Evolutionary conservation across 2,113 vertebrate genomes (phyloP).

Genomic region (Periophthalmus modestus): DNA sequence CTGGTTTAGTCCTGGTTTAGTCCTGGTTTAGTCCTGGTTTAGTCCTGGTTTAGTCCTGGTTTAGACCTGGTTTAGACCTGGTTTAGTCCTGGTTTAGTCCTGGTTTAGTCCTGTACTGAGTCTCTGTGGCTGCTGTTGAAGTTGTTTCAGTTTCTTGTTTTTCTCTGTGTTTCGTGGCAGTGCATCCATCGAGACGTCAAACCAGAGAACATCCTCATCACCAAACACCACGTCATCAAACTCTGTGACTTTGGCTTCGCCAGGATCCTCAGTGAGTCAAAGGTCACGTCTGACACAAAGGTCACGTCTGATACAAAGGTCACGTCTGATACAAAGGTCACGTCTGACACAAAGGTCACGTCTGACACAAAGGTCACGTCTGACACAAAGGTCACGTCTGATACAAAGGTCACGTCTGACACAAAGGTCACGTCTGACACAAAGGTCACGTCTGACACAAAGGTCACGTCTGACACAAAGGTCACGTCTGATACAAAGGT

Average conservation of each 20-base stretch:
- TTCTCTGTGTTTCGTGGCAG: conserved; percentile 62
- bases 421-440: neutral
- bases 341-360: neutral
- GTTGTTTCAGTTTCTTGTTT: too few relatives aligned
- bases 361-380: neutral
- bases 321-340: neutral
- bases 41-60: too few relatives aligned
- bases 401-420: neutral
- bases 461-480: neutral
- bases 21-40: too few relatives aligned
- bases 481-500: neutral
- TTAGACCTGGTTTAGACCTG: too few relatives aligned
- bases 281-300: neutral
- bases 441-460: neutral
- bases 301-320: neutral
- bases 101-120: neutral
- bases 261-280: conserved; percentile 89
- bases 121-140: too few relatives aligned
- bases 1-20: too few relatives aligned
- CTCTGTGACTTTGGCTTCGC: conserved; percentile 98
- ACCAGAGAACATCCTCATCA: conserved; percentile 96
- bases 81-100: neutral
- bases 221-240: conserved; percentile 93
- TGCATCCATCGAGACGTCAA: conserved; percentile 97
- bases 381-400: neutral